These are phyloP conservation scores for Sakesphorus luctuosus DNA, from an alignment of 2,113 vertebrate genomes.

Conservation along the genomic window DNA sequence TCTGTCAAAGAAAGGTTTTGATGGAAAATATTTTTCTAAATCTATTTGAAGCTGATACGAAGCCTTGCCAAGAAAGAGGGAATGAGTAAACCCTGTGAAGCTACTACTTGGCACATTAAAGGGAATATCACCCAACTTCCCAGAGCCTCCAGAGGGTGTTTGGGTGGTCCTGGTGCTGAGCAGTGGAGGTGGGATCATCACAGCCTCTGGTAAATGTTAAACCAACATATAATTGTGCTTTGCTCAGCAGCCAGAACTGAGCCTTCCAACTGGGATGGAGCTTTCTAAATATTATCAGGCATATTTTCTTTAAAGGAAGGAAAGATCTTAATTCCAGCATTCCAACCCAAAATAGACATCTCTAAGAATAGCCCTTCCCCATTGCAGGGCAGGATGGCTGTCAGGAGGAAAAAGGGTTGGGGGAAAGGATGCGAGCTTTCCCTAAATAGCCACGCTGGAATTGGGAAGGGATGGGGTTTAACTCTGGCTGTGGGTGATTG, in stretches of 20 bases:
- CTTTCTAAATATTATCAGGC: neutral
- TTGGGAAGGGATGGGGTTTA: neutral
- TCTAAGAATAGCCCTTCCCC: conserved; percentile 57
- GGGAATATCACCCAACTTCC: neutral
- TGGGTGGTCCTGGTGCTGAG: neutral
- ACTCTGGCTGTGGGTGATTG: rapidly evolving
- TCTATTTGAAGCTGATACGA: neutral
- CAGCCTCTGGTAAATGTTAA: neutral
- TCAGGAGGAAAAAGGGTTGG: neutral
- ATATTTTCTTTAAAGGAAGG: conserved; percentile 57
- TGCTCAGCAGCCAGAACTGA: neutral
- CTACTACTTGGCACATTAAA: neutral
- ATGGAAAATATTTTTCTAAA: conserved; percentile 24
- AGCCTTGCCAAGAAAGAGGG: neutral
- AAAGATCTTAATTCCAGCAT: conserved; percentile 63
- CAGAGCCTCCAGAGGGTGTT: neutral
- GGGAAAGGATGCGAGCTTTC: neutral
- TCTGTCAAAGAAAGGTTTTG: neutral
- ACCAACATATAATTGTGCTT: conserved; percentile 12
- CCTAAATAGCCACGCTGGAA: neutral
- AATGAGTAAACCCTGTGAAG: neutral
- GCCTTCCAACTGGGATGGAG: neutral
- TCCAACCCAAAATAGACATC: conserved; percentile 3
- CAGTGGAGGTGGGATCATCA: neutral
- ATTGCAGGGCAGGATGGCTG: neutral